Base-by-base conservation (phyloP, 2,888 invertebrate genomes). In the Clitarchus hookeri region DNA sequence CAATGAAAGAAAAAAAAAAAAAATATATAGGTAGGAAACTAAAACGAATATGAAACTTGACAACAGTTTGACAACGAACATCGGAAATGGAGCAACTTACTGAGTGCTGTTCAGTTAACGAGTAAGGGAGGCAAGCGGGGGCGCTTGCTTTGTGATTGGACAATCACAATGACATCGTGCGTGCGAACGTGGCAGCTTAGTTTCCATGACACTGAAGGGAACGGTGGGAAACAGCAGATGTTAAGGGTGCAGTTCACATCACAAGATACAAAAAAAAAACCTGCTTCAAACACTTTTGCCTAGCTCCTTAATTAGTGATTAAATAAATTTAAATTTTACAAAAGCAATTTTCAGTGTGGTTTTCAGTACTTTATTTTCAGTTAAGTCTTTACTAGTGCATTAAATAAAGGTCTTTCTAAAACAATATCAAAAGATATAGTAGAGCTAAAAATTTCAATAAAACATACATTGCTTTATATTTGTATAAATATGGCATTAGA, bases 151-250 rank as follows among this genome's bases (percentile, higher is more conserved):
- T 65, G 65, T 65, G 65, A 65, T 65, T 65, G 65, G 65, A 65
- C 65, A 65, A 65, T 65, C 65, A 44, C 82, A 82, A 36, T 82
- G 26, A 44, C 82, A 36, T 44, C 82, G 44, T 82, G 65, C 65
- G 65, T 65, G 65, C 65, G n/a, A 86, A 85, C 88, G 83, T 87
- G 87, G 87, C 88, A 87, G 88, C 87, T 86, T 88, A 87, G 87
- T 87, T 87, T 87, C 88, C 88, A 88, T 86, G 87, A 88, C 88
- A 88, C 88, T 88, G 87, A 86, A 86, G 87, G 84, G 85, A 87
- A 88, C 87, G 87, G 87, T 87, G 86, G 87, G 87, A 88, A 88
- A 87, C 54, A 84, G 65, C 65, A 65, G 65, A 65, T 65, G 65
- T 65, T 65, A 65, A 65, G 65, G 65, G n/a, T 65, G 65, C 65